Conservation (phyloP, 2,888 invertebrate genomes). For the Cecidostiba fungosa region DNA sequence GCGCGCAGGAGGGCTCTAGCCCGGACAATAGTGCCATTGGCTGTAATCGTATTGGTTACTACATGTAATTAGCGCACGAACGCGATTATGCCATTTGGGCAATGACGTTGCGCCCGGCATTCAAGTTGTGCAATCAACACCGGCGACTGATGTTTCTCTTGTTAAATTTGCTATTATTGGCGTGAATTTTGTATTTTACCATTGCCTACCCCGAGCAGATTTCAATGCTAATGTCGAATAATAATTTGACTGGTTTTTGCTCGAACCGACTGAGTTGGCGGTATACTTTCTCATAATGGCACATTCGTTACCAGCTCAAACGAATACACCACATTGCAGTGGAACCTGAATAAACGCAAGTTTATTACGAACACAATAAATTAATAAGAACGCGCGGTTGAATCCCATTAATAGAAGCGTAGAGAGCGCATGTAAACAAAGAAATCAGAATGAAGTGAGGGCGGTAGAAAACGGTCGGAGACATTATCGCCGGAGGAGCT, state of each 20-base stretch:
- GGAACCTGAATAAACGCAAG: not conserved
- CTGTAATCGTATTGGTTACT: slow-evolving; percentile 45
- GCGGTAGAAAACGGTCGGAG: not conserved
- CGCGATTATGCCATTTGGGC: slow-evolving; percentile 40
- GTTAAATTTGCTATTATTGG: not conserved
- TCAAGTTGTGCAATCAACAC: slow-evolving; percentile 35
- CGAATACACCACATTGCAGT: not conserved
- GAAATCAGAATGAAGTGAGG: not conserved
- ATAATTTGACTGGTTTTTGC: slow-evolving; percentile 28
- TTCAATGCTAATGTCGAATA: slow-evolving; percentile 12
- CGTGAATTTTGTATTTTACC: not conserved
- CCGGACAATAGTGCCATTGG: slow-evolving; percentile 30
- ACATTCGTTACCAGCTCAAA: not conserved
- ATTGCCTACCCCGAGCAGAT: not conserved
- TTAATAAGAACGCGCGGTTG: not conserved
- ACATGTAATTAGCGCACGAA: slow-evolving; percentile 46
- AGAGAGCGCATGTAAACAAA: not conserved
- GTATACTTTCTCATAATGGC: not conserved
- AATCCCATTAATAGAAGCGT: not conserved
- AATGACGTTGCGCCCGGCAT: slow-evolving; percentile 26
- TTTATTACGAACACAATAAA: too few relatives aligned
- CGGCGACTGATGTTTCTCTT: not conserved
- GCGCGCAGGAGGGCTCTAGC: not conserved
- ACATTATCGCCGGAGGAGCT: not conserved
- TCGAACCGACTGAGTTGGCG: not conserved